These are phyloP conservation scores for Coenonympha arcania DNA, from an alignment of 2,888 invertebrate genomes.

Conservation along the genomic window DNA sequence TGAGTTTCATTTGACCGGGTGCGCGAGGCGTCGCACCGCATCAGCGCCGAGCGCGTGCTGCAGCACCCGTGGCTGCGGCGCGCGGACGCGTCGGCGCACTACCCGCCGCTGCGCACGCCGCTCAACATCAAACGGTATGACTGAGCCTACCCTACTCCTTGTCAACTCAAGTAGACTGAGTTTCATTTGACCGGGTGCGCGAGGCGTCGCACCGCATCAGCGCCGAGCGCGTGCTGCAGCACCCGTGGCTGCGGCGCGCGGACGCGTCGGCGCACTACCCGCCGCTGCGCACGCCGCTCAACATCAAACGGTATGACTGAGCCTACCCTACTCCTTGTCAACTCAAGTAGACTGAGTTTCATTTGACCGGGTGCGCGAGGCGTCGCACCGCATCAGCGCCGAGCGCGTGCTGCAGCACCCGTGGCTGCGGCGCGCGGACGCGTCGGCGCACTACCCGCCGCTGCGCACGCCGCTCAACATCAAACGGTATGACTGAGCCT, in stretches of 20 bases:
- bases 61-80: constrained; percentile 61
- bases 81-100: constrained; percentile 45
- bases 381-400: constrained; percentile 88
- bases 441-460: constrained; percentile 64
- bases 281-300: constrained; percentile 85
- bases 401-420: constrained; percentile 79
- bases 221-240: constrained; percentile 83
- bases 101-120: constrained; percentile 84
- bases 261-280: constrained; percentile 53
- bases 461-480: constrained; percentile 89
- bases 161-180: no score
- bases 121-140: constrained; percentile 85
- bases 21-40: constrained; percentile 88
- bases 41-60: constrained; percentile 88
- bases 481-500: constrained; percentile 81
- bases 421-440: constrained; percentile 56
- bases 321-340: no score
- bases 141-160: no score
- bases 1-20: no score
- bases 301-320: constrained; percentile 85
- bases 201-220: constrained; percentile 89
- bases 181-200: no score
- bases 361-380: constrained; percentile 92
- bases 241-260: constrained; percentile 60
- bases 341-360: no score